phyloP scores from a whole-genome alignment of 2,888 invertebrate genomes.

The Aphodius sticticus region DNA sequence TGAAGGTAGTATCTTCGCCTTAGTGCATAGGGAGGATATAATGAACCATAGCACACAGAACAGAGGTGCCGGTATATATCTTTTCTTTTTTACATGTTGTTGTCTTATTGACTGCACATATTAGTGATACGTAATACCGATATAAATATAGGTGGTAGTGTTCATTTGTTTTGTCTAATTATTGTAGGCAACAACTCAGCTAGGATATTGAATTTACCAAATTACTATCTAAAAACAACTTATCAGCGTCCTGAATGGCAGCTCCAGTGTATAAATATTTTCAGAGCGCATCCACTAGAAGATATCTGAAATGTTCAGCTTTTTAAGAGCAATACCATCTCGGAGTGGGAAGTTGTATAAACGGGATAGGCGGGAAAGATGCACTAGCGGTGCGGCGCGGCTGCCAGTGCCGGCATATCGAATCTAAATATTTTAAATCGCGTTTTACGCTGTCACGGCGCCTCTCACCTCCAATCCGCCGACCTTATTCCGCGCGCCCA shows the following conservation, averaged over 20 bases:
- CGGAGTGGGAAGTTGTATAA: slow-evolving; percentile 7
- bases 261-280: not conserved
- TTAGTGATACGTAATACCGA: too few relatives aligned
- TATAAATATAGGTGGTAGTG: too few relatives aligned
- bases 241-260: not conserved
- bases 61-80: too few relatives aligned
- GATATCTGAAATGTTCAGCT: not conserved
- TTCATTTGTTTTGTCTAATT: too few relatives aligned
- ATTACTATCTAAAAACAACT: not conserved
- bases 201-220: too few relatives aligned
- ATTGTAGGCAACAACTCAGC: too few relatives aligned
- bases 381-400: slow-evolving; percentile 5
- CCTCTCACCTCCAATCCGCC: slow-evolving; percentile 17
- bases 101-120: too few relatives aligned
- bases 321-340: not conserved
- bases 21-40: too few relatives aligned
- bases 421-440: slow-evolving; percentile 24
- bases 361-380: slow-evolving; percentile 10
- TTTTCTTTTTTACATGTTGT: too few relatives aligned
- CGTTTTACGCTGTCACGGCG: slow-evolving; percentile 12
- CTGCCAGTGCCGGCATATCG: slow-evolving; percentile 5
- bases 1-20: too few relatives aligned
- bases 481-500: slow-evolving; percentile 10
- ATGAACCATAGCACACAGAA: too few relatives aligned
- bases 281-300: not conserved